Evolutionary conservation across 30 jellyfish, hydroid and myxozoan species (phyloP).

Genomic region (Turritopsis rubra): DNA sequence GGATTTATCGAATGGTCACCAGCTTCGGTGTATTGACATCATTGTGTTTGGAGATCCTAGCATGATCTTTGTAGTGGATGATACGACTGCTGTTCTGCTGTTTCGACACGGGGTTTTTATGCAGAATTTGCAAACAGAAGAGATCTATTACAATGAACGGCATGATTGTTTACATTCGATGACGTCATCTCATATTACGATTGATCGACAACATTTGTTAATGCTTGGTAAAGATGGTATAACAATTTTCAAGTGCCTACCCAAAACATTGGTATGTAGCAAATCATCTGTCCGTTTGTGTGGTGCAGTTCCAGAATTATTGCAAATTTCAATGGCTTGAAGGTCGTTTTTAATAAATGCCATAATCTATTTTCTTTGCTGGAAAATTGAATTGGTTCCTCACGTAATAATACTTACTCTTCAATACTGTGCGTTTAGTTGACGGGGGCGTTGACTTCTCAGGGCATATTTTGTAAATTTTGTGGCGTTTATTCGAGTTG

Average conservation of each 20-base stretch:
- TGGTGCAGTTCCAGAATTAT: not conserved
- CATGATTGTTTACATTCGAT: not conserved
- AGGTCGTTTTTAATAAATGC: too few relatives aligned
- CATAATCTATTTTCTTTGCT: too few relatives aligned
- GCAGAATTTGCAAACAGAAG: slow-evolving; percentile 61
- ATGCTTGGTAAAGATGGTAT: not conserved
- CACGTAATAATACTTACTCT: too few relatives aligned
- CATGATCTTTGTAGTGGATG: slow-evolving; percentile 29
- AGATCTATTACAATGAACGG: slow-evolving; percentile 25
- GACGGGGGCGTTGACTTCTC: too few relatives aligned
- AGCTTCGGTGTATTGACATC: slow-evolving; percentile 35
- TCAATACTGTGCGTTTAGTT: too few relatives aligned
- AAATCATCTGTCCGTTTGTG: not conserved
- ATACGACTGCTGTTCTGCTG: slow-evolving; percentile 37
- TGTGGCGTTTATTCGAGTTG: too few relatives aligned
- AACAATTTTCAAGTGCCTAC: not conserved
- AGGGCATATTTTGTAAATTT: too few relatives aligned
- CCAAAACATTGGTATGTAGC: not conserved
- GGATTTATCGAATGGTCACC: slow-evolving; percentile 52
- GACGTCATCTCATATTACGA: not conserved
- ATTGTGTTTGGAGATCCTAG: slow-evolving; percentile 1
- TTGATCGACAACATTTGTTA: not conserved
- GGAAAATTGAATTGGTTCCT: too few relatives aligned
- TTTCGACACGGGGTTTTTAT: slow-evolving; percentile 22
- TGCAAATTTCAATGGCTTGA: too few relatives aligned